Base-by-base conservation (phyloP, 1,140 invertebrate genomes). In the Eulimnadia texana region DNA sequence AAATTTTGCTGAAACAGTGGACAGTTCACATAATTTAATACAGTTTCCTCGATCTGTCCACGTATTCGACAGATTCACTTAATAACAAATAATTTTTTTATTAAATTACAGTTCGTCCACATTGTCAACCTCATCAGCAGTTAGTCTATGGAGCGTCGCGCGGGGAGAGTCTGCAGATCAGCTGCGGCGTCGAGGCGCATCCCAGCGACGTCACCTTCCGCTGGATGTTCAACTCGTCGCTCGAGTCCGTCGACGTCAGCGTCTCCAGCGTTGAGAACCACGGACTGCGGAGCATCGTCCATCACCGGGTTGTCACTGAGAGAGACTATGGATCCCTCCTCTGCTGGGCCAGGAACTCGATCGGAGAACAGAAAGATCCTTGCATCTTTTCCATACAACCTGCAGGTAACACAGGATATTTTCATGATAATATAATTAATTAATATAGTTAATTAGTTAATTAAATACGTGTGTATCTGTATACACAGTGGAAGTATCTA, bases 211-310 rank as follows among this genome's bases (percentile, higher is more conserved):
- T 90, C 25, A 83, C 80, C 67, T 93, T 93, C 76, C 82, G 85
- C 66, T 92, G 88, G 89, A 89, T 89, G 74, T 90, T 91, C 76
- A 91, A 91, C 76, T 90, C 90, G 74, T 89, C 87, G 19, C 13
- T 61, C 50, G 60, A 25, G 22, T 28, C 22, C 25, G 27, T 33
- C 25, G 53, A 61, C 49, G 60, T 61, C 20, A 23, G 50, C 53
- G 33, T 29, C 25, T 23, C 20, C 33, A 19, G 28, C 28, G 33
- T 52, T 33, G 33, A 28, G 0, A 54, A 28, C 23, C 42, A 50
- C 27, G 83, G 82, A 20, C 74, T 82, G 24, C 76, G 79, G 57
- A 87, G 84, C 67, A 80, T 80, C 62, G 77, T 82, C 65, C 82
- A 78, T 70, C 88, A 81, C 71, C 79, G 76, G 58, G 78, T 80